These are phyloP conservation scores for Amiota communis DNA, from an alignment of 2,888 invertebrate species.

Conservation along the genomic window DNA sequence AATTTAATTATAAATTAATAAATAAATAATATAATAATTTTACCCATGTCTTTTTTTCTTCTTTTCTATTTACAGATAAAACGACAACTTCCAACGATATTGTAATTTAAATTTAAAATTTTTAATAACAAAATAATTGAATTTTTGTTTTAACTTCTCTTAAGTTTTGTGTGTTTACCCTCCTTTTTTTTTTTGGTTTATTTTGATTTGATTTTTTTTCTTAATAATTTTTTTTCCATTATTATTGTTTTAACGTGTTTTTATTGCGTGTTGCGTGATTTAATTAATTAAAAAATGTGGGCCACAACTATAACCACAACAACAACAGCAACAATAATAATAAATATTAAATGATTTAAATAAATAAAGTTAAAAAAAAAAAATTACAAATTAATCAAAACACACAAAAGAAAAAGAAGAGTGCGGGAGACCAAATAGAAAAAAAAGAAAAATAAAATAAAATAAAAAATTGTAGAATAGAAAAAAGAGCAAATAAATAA, in stretches of 20 bases:
- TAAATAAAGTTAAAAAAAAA: background rate
- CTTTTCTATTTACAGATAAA: conserved; percentile 14
- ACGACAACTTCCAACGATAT: background rate
- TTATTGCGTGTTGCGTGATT: background rate
- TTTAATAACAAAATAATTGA: conserved; percentile 5
- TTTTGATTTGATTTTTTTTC: conserved; percentile 5
- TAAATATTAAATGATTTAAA: background rate
- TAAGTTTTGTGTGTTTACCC: background rate
- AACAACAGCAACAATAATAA: background rate
- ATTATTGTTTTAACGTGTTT: background rate
- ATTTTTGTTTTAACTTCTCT: background rate
- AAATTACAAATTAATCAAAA: background rate
- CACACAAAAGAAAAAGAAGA: background rate
- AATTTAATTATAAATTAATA: background rate
- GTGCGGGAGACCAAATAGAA: background rate
- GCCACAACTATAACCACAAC: background rate
- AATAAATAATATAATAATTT: too few species aligned
- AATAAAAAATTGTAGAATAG: background rate
- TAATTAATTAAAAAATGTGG: background rate
- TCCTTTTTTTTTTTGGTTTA: background rate
- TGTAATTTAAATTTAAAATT: background rate
- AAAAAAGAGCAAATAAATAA: background rate
- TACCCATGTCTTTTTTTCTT: background rate
- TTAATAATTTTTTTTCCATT: conserved; percentile 16
- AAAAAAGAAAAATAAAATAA: background rate